A percentile compares a stretch with the other conserved stretches of the same genome.
Conservation (phyloP, 1,140 invertebrate genomes). For the Eriocheir sinensis region DNA sequence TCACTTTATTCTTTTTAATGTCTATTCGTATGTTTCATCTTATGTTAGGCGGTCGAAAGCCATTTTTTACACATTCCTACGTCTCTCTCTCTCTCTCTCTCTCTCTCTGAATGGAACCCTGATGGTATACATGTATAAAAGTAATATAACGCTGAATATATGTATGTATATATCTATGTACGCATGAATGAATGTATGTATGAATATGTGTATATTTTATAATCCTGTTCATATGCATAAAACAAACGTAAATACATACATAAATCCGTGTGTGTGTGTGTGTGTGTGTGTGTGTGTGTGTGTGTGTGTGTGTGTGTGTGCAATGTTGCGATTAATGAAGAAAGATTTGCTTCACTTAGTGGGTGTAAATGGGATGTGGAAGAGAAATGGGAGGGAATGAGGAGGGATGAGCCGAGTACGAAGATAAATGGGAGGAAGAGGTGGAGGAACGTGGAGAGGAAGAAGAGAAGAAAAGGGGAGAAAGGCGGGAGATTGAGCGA, state of each 20-base stretch:
- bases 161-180: neutral
- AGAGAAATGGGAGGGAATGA: neutral
- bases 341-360: slow-evolving; percentile 25
- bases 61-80: too few relatives aligned
- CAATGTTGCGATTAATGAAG: slow-evolving; percentile 16
- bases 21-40: too few relatives aligned
- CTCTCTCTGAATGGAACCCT: neutral
- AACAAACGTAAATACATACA: too few relatives aligned
- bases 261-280: neutral
- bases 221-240: too few relatives aligned
- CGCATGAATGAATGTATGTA: neutral
- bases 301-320: neutral
- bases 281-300: neutral
- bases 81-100: too few relatives aligned
- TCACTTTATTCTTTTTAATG: too few relatives aligned
- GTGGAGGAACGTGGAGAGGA: neutral
- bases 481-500: too few relatives aligned
- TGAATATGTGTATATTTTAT: too few relatives aligned
- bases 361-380: slow-evolving; percentile 8
- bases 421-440: neutral
- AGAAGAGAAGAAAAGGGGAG: too few relatives aligned
- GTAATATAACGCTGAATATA: neutral
- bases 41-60: too few relatives aligned
- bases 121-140: neutral
- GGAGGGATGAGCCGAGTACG: neutral